Evolutionary conservation across 1,140 invertebrate genomes (phyloP).

Genomic region (Drosophila nebulosa): DNA sequence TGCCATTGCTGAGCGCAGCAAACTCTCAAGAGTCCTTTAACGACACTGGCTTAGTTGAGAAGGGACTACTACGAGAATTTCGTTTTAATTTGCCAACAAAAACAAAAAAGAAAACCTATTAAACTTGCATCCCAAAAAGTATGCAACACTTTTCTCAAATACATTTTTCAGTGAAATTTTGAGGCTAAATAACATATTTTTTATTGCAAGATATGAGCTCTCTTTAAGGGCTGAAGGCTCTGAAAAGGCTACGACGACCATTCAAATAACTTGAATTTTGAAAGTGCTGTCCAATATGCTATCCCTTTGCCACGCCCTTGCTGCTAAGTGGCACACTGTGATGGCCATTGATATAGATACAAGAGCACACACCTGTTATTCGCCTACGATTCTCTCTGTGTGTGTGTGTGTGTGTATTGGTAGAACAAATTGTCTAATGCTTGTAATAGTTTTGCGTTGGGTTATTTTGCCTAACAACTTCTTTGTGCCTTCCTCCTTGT

Average conservation of each 20-base stretch:
- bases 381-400: constrained; percentile 16
- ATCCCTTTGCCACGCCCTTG: not conserved
- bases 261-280: no score
- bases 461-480: constrained; percentile 57
- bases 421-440: constrained; percentile 42
- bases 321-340: constrained; percentile 3
- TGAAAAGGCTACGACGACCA: no score
- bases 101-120: not conserved
- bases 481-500: not conserved
- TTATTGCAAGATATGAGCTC: no score
- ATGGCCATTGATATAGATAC: constrained; percentile 18
- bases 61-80: no score
- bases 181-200: no score
- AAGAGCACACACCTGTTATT: constrained; percentile 19
- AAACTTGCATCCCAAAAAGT: not conserved
- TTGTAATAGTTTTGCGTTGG: constrained; percentile 44
- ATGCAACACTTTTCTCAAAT: not conserved
- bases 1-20: constrained; percentile 42
- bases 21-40: constrained; percentile 73
- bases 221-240: no score
- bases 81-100: no score
- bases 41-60: not conserved
- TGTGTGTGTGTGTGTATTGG: not conserved
- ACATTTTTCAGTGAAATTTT: no score
- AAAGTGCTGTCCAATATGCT: no score